These are phyloP conservation scores for Lycorma delicatula DNA, from an alignment of 1,140 invertebrate genomes.

Conservation along the genomic window DNA sequence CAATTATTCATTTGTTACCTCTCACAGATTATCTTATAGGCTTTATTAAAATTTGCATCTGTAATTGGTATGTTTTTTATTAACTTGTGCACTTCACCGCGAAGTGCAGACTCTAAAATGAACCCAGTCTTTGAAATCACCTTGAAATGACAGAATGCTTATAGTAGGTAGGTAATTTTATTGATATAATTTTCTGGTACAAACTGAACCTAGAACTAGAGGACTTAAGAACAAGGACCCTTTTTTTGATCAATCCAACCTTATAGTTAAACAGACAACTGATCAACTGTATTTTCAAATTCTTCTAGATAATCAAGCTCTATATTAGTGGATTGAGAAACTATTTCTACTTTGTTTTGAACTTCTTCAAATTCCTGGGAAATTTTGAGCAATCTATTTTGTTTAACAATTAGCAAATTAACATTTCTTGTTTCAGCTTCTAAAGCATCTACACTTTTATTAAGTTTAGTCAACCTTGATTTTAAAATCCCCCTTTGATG, in stretches of 20 bases:
- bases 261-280: neutral
- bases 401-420: too few relatives aligned
- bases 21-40: conserved; percentile 8
- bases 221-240: too few relatives aligned
- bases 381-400: too few relatives aligned
- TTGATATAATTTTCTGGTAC: neutral
- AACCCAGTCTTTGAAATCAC: neutral
- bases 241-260: neutral
- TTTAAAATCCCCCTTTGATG: too few relatives aligned
- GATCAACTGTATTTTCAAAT: neutral
- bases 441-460: too few relatives aligned
- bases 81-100: neutral
- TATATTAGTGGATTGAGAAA: too few relatives aligned
- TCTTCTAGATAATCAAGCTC: neutral
- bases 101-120: neutral
- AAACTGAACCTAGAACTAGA: too few relatives aligned
- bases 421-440: too few relatives aligned
- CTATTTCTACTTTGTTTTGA: too few relatives aligned
- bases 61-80: neutral
- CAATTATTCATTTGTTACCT: conserved; percentile 16
- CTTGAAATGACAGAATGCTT: neutral
- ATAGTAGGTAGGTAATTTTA: neutral
- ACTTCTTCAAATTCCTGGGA: too few relatives aligned
- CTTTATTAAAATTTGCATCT: neutral
- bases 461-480: too few relatives aligned